phyloP scores from a whole-genome alignment of 2,797 vertebrate species.

The Pelobates cultripes region DNA sequence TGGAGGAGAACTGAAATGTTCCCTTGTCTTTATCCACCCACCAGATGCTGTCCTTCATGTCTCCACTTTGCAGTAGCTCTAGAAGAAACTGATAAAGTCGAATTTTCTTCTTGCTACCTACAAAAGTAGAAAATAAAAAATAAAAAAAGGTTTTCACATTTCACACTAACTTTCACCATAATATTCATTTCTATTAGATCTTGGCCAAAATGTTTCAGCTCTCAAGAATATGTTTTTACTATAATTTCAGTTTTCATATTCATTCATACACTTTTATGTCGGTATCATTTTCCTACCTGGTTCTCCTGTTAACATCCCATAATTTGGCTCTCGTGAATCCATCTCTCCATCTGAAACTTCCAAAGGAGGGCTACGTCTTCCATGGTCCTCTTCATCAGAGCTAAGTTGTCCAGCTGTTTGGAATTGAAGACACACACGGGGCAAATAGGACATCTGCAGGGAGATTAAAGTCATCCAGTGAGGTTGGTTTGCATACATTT shows the following conservation, averaged over 20 bases:
- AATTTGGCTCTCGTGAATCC: slow-evolving; percentile 80
- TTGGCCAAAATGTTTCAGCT: no score
- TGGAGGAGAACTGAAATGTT: slow-evolving; percentile 98
- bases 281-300: slow-evolving; percentile 75
- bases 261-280: no score
- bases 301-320: slow-evolving; percentile 82
- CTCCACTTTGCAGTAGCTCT: slow-evolving; percentile 91
- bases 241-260: no score
- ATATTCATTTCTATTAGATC: no score
- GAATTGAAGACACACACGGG: slow-evolving; percentile 79
- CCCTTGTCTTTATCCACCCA: slow-evolving; percentile 99
- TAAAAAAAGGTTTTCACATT: no score
- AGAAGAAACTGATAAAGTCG: slow-evolving; percentile 97
- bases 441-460: slow-evolving; percentile 81
- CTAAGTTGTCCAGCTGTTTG: slow-evolving; percentile 82
- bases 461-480: not conserved
- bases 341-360: slow-evolving; percentile 96
- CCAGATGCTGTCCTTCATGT: slow-evolving; percentile 99
- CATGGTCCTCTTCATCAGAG: slow-evolving; percentile 92
- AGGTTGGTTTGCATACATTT: no score
- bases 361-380: slow-evolving; percentile 85
- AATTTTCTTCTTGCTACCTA: slow-evolving; percentile 98
- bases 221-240: no score
- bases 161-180: no score
- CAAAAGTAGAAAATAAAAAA: slow-evolving; percentile 56